These are phyloP conservation scores for Ceratotherium simum DNA, from an alignment of 2,113 vertebrate genomes.

Conservation along the genomic window DNA sequence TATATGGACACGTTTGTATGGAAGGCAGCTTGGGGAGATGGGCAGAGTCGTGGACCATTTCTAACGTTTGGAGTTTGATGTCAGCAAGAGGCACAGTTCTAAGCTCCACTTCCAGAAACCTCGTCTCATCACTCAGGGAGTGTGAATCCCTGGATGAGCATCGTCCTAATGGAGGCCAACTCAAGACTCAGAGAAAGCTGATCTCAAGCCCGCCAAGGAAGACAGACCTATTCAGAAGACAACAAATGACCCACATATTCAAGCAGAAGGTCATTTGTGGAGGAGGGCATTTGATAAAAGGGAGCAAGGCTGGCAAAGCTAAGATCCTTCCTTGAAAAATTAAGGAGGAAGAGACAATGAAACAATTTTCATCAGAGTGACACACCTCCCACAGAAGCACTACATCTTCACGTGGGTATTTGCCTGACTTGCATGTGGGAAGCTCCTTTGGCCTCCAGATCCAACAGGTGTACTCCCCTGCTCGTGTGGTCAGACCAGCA, in stretches of 20 bases:
- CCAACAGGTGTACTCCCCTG: no score
- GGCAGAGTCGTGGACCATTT: accelerated
- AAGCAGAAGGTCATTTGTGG: not conserved
- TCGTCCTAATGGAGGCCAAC: not conserved
- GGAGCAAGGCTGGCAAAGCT: not conserved
- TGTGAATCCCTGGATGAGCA: not conserved
- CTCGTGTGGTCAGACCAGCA: not conserved
- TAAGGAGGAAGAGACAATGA: no score
- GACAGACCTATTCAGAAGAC: not conserved
- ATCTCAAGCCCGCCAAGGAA: not conserved
- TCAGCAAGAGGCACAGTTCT: not conserved
- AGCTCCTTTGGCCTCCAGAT: no score
- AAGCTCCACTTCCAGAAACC: not conserved
- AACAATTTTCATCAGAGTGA: no score
- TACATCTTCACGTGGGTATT: accelerated
- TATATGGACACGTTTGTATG: accelerated
- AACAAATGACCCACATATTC: not conserved
- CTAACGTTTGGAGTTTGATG: not conserved
- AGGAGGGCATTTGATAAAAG: not conserved
- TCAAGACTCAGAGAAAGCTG: not conserved
- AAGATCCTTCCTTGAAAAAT: not conserved
- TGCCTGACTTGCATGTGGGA: accelerated
- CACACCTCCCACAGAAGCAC: not conserved
- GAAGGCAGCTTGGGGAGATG: not conserved
- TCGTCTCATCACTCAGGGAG: no score